Evolutionary conservation across 2,888 invertebrate species (phyloP).

Genomic region (Tholera decimalis): DNA sequence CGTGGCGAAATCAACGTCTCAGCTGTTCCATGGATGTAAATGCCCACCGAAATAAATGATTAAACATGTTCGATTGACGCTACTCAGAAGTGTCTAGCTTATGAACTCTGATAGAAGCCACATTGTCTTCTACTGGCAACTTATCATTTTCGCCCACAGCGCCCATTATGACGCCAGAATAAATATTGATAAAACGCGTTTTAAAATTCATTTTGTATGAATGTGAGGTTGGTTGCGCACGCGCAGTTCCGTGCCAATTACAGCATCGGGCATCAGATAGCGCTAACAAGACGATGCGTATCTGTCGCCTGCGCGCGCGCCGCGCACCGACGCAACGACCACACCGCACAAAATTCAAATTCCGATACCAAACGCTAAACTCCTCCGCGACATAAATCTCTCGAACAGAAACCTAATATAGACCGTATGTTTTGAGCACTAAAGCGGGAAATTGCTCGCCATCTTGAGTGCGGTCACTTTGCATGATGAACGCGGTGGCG

Average conservation of each 20-base stretch:
- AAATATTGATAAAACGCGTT: constrained; percentile 70
- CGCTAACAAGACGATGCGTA: constrained; percentile 90
- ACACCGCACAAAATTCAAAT: constrained; percentile 82
- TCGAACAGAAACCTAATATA: constrained; percentile 26
- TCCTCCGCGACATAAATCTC: constrained; percentile 82
- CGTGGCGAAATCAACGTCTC: constrained; percentile 1
- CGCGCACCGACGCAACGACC: constrained; percentile 63
- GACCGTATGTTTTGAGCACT: constrained; percentile 38
- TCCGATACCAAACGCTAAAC: constrained; percentile 80
- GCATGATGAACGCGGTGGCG: constrained; percentile 89
- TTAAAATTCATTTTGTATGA: constrained; percentile 75
- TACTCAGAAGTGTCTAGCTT: neutral
- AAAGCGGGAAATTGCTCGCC: constrained; percentile 62
- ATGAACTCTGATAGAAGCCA: constrained; percentile 7
- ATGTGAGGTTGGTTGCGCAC: constrained; percentile 71
- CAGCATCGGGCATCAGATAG: constrained; percentile 88
- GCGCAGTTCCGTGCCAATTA: constrained; percentile 87
- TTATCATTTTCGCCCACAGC: constrained; percentile 50
- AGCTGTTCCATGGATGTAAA: neutral
- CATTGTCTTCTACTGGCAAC: constrained; percentile 22
- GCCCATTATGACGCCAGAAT: constrained; percentile 66
- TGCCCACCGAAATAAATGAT: neutral
- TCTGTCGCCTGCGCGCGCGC: constrained; percentile 70
- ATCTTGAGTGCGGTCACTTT: constrained; percentile 76
- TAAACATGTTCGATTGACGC: neutral